Evolutionary conservation across 23 tunicate genomes (phyloP), one percentile per base, ranked within the genome.

Genomic region (Botrylloides violaceus): DNA sequence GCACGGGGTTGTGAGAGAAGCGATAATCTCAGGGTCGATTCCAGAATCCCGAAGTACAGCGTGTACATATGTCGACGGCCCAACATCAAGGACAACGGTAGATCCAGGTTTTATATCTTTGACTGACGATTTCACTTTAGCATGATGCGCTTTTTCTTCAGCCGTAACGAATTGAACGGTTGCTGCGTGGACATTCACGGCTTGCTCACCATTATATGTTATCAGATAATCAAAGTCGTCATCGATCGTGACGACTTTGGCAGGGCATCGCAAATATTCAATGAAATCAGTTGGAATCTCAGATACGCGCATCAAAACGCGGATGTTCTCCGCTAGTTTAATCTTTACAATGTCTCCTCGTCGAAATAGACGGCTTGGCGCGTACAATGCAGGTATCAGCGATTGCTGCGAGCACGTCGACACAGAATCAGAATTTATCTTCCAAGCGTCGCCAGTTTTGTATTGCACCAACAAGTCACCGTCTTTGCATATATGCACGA

Each of bases 231-330:
- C 74, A 5, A 68, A 37, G 28, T 68, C 74, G 58, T 37, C 74
- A 30, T 37, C 58, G 22, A 68, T 56, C 1, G 28, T 21, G 4
- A 25, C 12, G 1, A 68, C 58, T 19, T 37, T 30, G 22, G 74
- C 74, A 19, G 74, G 36, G 21, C 32, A n/a, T 37, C 74, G 43
- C 28, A 68, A 68, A 37, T 68, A 68, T 43, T 68, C 74, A 39
- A 68, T n/a, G 29, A 68, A 68, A 20, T 0, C 57, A 18, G 58
- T 39, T 19, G 74, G 74, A 4, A 68, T 30, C 5, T 43, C 28
- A 9, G 24, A 21, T 23, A 6, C 32, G 18, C 28, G 49, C 7
- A 68, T 39, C 21, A 43, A 6, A 19, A 22, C 23, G 21, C 74
- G 36, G 24, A 68, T 68, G 29, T 68, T 43, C 37, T 68, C 57